Percentiles rank a stretch among this genome's conserved stretches.
Evolutionary conservation across 2,888 invertebrate species (phyloP).

Genomic region (Luperina nickerlii): DNA sequence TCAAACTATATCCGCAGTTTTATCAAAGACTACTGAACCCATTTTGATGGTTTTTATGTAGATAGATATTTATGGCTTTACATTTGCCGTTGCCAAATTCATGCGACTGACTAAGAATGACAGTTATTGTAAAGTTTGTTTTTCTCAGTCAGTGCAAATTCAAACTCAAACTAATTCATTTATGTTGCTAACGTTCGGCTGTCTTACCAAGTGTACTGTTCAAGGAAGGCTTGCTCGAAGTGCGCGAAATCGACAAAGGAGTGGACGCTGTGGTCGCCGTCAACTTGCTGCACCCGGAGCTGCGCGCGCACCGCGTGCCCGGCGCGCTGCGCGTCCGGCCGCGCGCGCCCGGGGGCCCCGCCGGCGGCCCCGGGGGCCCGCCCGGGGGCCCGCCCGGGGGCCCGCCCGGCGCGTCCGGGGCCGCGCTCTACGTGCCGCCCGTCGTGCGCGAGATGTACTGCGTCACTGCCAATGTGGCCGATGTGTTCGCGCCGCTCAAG

Average conservation of each 20-base stretch:
- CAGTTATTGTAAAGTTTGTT: background rate
- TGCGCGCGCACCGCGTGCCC: conserved; percentile 75
- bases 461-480: conserved; percentile 92
- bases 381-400: too few relatives aligned
- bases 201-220: conserved; percentile 51
- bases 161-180: background rate
- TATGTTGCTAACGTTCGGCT: background rate
- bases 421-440: conserved; percentile 84
- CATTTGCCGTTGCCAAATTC: background rate
- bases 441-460: conserved; percentile 92
- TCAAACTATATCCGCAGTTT: background rate
- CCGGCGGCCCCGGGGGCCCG: too few relatives aligned
- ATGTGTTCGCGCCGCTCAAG: conserved; percentile 91
- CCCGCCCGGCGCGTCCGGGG: conserved; percentile 76
- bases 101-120: background rate
- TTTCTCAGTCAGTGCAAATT: background rate
- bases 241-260: conserved; percentile 93
- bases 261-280: conserved; percentile 94
- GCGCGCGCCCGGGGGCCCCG: conserved; percentile 52
- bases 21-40: background rate
- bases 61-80: background rate
- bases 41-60: background rate
- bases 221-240: conserved; percentile 91
- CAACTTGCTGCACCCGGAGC: conserved; percentile 90
- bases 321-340: conserved; percentile 39